A percentile compares a stretch with the other conserved stretches of the same genome.
These are phyloP conservation scores for Serilophus lunatus DNA, from an alignment of 2,113 vertebrate species.

Conservation along the genomic window DNA sequence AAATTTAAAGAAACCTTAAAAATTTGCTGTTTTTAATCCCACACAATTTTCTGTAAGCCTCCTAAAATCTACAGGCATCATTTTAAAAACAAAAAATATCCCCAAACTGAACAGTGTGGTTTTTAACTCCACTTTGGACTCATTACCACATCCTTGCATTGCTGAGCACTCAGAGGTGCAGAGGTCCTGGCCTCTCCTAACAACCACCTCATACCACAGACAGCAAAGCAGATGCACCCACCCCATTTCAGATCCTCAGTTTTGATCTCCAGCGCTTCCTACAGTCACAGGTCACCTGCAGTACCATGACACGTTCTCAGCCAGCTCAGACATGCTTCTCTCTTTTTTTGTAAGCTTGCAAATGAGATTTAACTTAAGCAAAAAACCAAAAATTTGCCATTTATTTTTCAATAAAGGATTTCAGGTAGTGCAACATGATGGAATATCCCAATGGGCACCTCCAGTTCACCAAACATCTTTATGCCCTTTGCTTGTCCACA, in stretches of 20 bases:
- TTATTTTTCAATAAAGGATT: background rate
- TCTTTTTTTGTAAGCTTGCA: background rate
- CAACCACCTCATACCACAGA: background rate
- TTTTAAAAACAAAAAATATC: background rate
- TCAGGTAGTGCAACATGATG: background rate
- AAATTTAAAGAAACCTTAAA: background rate
- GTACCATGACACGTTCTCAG: background rate
- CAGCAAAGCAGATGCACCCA: background rate
- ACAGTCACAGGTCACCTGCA: background rate
- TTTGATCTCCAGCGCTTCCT: background rate
- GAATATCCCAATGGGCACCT: background rate
- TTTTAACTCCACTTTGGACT: background rate
- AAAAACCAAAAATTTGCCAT: background rate
- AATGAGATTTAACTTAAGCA: background rate
- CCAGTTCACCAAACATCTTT: background rate
- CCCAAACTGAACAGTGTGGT: background rate
- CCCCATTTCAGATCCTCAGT: background rate
- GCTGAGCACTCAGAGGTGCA: background rate
- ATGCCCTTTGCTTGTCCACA: background rate
- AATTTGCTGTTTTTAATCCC: background rate
- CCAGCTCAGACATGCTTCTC: fast-evolving
- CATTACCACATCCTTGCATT: fast-evolving
- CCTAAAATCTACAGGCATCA: background rate
- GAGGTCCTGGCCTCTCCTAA: background rate
- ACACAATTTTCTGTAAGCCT: background rate